phyloP scores from a whole-genome alignment of 2,888 invertebrate species.

The Drosophila phalerata region DNA sequence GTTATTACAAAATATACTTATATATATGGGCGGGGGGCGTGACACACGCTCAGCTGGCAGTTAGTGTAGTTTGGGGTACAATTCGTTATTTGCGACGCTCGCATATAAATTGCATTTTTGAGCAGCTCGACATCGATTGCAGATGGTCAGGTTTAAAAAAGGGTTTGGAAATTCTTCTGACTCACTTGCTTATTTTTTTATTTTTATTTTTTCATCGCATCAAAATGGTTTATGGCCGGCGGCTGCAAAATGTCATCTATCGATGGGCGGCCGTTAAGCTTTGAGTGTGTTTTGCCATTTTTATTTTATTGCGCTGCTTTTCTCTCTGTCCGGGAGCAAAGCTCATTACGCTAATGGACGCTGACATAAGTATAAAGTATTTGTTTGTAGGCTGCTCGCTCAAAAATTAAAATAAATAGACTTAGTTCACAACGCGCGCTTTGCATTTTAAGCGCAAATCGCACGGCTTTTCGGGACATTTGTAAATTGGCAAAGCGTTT shows the following conservation, averaged over 20 bases:
- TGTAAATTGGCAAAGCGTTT: conserved; percentile 70
- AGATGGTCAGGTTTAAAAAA: conserved; percentile 48
- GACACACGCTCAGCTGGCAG: conserved; percentile 50
- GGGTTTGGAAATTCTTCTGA: conserved; percentile 24
- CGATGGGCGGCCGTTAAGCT: conserved; percentile 75
- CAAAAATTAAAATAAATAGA: conserved; percentile 78
- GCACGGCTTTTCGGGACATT: conserved; percentile 63
- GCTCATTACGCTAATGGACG: conserved; percentile 78
- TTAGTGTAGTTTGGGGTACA: conserved; percentile 78
- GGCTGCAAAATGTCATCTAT: conserved; percentile 76
- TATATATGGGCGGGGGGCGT: conserved; percentile 21
- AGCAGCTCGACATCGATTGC: conserved; percentile 61
- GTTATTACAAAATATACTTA: conserved; percentile 72
- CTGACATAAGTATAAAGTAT: conserved; percentile 25
- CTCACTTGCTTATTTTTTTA: conserved; percentile 12
- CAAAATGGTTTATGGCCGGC: conserved; percentile 76
- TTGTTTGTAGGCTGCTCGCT: conserved; percentile 10
- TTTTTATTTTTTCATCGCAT: conserved; percentile 40
- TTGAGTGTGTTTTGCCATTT: conserved; percentile 63
- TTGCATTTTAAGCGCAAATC: conserved; percentile 67
- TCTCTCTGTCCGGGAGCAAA: conserved; percentile 52
- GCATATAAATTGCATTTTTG: conserved; percentile 80
- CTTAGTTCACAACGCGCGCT: conserved; percentile 53
- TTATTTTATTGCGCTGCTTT: conserved; percentile 63
- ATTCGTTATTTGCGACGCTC: conserved; percentile 72